Percentiles rank a stretch among this genome's conserved stretches.
phyloP scores from a whole-genome alignment of 1,140 invertebrate species.

The Antheraea mylitta region DNA sequence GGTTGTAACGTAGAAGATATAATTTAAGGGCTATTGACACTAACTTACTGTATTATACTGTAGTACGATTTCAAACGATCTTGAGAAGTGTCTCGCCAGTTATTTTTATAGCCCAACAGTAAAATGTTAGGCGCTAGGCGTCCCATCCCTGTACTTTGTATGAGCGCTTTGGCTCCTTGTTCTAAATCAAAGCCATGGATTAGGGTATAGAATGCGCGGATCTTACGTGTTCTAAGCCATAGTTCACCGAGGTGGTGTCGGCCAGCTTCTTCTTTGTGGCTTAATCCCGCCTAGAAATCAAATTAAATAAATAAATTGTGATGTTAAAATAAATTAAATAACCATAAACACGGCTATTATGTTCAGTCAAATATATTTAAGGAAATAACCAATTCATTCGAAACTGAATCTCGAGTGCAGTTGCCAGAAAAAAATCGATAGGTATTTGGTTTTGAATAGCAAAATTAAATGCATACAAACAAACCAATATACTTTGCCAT shows the following conservation, averaged over 20 bases:
- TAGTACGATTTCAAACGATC: constrained; percentile 90
- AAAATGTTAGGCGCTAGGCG: constrained; percentile 95
- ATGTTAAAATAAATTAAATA: no score
- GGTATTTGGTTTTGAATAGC: no score
- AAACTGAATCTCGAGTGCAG: no score
- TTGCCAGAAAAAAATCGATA: no score
- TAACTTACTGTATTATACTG: constrained; percentile 87
- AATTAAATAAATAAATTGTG: no score
- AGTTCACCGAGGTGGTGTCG: constrained; percentile 76
- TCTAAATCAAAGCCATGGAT: constrained; percentile 90
- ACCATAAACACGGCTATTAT: no score
- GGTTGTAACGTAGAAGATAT: no score
- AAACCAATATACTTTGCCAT: no score
- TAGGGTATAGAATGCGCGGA: constrained; percentile 92
- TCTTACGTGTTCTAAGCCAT: constrained; percentile 51
- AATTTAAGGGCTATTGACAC: not conserved
- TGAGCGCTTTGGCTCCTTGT: constrained; percentile 85
- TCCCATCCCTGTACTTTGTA: constrained; percentile 91
- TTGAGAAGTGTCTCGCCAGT: constrained; percentile 87
- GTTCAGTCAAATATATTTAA: no score
- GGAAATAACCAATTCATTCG: no score
- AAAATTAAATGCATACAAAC: no score
- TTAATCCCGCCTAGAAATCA: constrained; percentile 16
- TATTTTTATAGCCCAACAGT: constrained; percentile 94
- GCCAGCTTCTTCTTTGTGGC: constrained; percentile 8